Percentiles rank a stretch among this genome's conserved stretches.
phyloP scores from a whole-genome alignment of 2,888 invertebrate genomes.

The Watsonalla binaria region DNA sequence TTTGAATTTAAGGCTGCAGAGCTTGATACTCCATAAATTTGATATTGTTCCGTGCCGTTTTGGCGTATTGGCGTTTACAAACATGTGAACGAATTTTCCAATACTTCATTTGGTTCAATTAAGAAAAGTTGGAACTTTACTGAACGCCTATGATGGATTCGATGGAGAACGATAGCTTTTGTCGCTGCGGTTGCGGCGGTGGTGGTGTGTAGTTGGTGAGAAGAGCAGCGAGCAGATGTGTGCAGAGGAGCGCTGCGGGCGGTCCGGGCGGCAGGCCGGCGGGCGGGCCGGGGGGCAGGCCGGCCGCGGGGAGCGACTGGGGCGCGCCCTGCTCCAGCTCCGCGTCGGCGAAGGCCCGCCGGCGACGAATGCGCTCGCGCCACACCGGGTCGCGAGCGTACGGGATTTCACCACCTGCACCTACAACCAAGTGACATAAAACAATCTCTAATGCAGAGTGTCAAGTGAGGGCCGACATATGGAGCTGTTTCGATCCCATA shows the following conservation, averaged over 20 bases:
- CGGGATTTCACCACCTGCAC: constrained; percentile 36
- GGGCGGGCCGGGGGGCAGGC: constrained; percentile 47
- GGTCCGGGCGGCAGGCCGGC: constrained; percentile 20
- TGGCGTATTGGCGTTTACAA: no score
- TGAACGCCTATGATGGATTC: constrained; percentile 84
- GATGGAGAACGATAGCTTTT: constrained; percentile 81
- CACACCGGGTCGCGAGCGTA: constrained; percentile 56
- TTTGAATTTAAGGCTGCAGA: no score
- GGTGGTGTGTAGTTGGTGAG: constrained; percentile 56
- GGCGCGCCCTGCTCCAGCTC: constrained; percentile 79
- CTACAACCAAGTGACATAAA: no score
- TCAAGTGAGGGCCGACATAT: no score
- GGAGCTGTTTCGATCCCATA: no score
- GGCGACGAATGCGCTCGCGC: constrained; percentile 76
- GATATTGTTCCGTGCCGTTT: no score
- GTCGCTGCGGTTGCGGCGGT: constrained; percentile 45
- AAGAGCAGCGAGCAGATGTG: constrained; percentile 63
- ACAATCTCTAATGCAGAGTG: no score
- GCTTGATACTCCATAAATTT: no score
- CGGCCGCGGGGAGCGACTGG: constrained; percentile 17
- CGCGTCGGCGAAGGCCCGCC: constrained; percentile 82
- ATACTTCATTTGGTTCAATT: no score
- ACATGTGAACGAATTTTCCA: no score
- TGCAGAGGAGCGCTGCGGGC: constrained; percentile 61
- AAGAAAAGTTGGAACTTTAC: constrained; percentile 26